Conservation (phyloP, 1,140 invertebrate genomes). For the Sycophila sp. region DNA sequence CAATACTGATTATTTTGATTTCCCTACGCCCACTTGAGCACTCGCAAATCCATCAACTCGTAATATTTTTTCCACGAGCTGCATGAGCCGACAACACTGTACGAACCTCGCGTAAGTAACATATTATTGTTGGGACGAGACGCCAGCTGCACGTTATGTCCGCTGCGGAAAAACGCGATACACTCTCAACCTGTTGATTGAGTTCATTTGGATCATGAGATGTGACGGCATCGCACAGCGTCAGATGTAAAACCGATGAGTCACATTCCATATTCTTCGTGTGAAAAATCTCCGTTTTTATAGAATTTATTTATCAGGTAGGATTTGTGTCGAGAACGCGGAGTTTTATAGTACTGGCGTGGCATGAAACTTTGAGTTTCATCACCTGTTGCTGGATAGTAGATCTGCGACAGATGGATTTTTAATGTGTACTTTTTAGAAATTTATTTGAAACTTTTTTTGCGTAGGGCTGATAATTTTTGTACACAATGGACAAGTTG, state of each 20-base stretch:
- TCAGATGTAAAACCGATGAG: not conserved
- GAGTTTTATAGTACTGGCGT: too few species aligned
- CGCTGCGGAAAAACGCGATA: too few species aligned
- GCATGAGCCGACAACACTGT: too few species aligned
- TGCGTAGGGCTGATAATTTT: not conserved
- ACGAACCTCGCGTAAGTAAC: too few species aligned
- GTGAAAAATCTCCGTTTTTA: not conserved
- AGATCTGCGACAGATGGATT: not conserved
- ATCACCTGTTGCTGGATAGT: not conserved
- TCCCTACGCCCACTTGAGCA: slow-evolving; percentile 8
- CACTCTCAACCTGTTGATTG: slow-evolving; percentile 32
- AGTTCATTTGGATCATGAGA: slow-evolving; percentile 2
- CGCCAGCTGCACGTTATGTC: not conserved
- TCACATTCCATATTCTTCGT: not conserved
- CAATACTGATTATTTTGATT: not conserved
- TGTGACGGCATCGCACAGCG: not conserved
- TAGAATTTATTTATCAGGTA: too few species aligned
- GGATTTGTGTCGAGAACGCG: too few species aligned
- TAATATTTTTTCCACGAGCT: too few species aligned
- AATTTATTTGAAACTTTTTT: not conserved
- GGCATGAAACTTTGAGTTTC: too few species aligned
- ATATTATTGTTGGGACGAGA: too few species aligned
- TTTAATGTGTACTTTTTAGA: not conserved
- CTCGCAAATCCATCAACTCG: not conserved
- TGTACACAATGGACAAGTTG: slow-evolving; percentile 80